These are phyloP conservation scores for Augochlorella aurata DNA, from an alignment of 2,888 invertebrate genomes.

Conservation along the genomic window DNA sequence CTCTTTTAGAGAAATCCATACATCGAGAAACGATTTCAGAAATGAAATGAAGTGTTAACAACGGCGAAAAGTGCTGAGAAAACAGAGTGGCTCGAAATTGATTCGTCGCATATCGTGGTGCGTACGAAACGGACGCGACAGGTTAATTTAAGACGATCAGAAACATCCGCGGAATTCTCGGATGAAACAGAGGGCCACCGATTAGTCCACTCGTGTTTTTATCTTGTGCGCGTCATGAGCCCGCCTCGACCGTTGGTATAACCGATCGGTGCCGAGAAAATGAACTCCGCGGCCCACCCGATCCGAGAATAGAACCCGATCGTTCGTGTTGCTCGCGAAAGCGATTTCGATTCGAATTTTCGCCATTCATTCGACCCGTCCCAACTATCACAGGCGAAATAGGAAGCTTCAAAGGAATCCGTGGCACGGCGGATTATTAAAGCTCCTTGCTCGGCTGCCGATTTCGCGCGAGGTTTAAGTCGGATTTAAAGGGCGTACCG, in stretches of 20 bases:
- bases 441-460: background rate
- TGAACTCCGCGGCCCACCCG: conserved; percentile 14
- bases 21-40: no score
- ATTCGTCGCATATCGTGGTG: conserved; percentile 7
- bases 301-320: conserved; percentile 59
- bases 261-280: conserved; percentile 47
- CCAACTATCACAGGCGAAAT: conserved; percentile 13
- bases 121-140: conserved; percentile 16
- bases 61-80: background rate
- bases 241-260: conserved; percentile 25
- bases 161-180: conserved; percentile 60
- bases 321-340: conserved; percentile 36
- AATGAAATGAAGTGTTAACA: background rate
- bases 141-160: conserved; percentile 69
- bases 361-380: conserved; percentile 21
- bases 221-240: conserved; percentile 36
- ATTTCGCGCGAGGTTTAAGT: background rate
- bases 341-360: conserved; percentile 51
- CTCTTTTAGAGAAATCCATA: no score
- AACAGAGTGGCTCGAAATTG: conserved; percentile 13
- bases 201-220: conserved; percentile 49
- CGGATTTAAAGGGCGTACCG: background rate
- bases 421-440: conserved; percentile 29
- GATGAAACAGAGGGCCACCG: conserved; percentile 43
- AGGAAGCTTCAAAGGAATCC: conserved; percentile 27